Conservation (phyloP, 2,888 invertebrate species). For the Brachypalpus laphriformis region DNA sequence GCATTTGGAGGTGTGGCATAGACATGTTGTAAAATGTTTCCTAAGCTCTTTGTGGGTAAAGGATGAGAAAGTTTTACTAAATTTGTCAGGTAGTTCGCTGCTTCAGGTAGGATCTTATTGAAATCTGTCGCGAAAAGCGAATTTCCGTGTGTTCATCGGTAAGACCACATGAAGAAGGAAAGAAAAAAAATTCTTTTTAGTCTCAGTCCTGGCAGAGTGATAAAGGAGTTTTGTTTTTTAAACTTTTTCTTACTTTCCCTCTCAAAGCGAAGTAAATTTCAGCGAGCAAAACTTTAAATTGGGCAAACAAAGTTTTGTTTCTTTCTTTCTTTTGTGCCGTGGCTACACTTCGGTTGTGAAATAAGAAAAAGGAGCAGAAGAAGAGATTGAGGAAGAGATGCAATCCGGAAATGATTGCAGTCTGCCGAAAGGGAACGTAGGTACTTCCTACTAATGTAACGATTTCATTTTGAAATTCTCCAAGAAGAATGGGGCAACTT, state of each 20-base stretch:
- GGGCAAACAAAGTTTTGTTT: constrained; percentile 29
- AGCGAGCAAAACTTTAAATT: constrained; percentile 47
- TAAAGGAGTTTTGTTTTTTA: constrained; percentile 48
- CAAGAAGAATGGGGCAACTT: not conserved
- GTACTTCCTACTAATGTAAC: not conserved
- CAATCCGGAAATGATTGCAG: constrained; percentile 65
- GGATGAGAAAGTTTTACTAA: constrained; percentile 24
- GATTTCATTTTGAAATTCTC: constrained; percentile 53
- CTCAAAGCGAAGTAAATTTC: constrained; percentile 45
- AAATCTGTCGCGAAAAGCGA: constrained; percentile 70
- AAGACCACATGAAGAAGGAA: constrained; percentile 28
- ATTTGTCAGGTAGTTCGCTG: constrained; percentile 7
- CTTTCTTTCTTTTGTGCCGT: constrained; percentile 19
- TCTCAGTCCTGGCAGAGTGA: constrained; percentile 46
- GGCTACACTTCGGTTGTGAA: not conserved
- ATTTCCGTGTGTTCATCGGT: constrained; percentile 60
- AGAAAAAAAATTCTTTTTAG: constrained; percentile 19
- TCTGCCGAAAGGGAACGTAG: constrained; percentile 8
- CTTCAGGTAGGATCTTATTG: constrained; percentile 24
- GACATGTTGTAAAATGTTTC: constrained; percentile 31
- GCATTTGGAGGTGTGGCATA: constrained; percentile 28
- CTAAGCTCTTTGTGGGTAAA: not conserved
- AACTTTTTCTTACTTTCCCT: not conserved
- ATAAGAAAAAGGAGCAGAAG: not conserved
- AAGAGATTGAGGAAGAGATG: constrained; percentile 22